A percentile compares a stretch with the other conserved stretches of the same genome.
phyloP scores from a whole-genome alignment of 2,888 invertebrate genomes.

The Miltochrista miniata region DNA sequence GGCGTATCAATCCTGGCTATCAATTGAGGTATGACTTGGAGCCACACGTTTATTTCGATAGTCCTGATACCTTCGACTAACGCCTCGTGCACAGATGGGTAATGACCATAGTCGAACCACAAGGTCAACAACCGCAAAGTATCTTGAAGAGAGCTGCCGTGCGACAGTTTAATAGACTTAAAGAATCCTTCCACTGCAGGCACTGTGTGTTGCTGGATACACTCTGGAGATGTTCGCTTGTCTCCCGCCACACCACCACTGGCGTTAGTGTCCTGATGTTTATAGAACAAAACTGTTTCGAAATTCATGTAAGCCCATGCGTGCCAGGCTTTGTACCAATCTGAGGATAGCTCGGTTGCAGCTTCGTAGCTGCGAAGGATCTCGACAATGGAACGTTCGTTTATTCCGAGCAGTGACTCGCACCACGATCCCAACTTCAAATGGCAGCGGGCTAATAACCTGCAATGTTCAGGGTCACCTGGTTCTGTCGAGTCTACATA shows the following conservation, averaged over 20 bases:
- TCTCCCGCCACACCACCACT: slow-evolving; percentile 50
- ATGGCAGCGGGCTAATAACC: slow-evolving; percentile 91
- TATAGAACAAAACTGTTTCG: slow-evolving; percentile 91
- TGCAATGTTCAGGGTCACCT: slow-evolving; percentile 79
- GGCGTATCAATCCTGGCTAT: slow-evolving; percentile 99
- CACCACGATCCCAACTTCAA: slow-evolving; percentile 98
- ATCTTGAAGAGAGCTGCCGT: slow-evolving; percentile 97
- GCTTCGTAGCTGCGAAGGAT: slow-evolving; percentile 90
- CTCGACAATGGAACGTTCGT: slow-evolving; percentile 89
- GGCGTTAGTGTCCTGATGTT: slow-evolving; percentile 69
- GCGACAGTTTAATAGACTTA: slow-evolving; percentile 95
- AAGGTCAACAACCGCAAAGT: slow-evolving; percentile 96
- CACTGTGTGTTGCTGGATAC: slow-evolving; percentile 92
- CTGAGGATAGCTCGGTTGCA: slow-evolving; percentile 93
- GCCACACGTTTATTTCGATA: slow-evolving; percentile 99
- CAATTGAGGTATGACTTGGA: slow-evolving; percentile 99
- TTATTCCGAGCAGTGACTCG: slow-evolving; percentile 92
- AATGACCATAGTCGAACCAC: slow-evolving; percentile 99
- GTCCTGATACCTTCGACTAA: slow-evolving; percentile 95
- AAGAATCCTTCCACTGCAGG: slow-evolving; percentile 98
- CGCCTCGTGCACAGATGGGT: slow-evolving; percentile 96
- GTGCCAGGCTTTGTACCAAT: slow-evolving; percentile 99
- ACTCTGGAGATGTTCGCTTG: slow-evolving; percentile 69
- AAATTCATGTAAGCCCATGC: slow-evolving; percentile 99
- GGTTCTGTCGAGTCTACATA: slow-evolving; percentile 87